Evolutionary conservation across 2,888 invertebrate genomes (phyloP).

Genomic region (Agriotes lineatus): DNA sequence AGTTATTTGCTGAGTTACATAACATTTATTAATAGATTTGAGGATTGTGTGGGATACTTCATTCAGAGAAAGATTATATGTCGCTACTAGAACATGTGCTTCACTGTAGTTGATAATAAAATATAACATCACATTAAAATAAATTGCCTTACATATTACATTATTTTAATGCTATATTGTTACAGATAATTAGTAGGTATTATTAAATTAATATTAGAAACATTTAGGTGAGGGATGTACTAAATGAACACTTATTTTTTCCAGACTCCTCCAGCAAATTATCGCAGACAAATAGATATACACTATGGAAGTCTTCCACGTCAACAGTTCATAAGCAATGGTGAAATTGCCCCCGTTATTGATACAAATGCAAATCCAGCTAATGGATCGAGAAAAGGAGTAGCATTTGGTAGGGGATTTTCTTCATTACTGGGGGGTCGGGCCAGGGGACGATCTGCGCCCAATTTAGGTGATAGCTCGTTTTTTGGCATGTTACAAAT

Average conservation of each 20-base stretch:
- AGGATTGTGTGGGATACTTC: too few species aligned
- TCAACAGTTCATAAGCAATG: slow-evolving; percentile 70
- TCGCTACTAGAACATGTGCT: too few species aligned
- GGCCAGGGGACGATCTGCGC: slow-evolving; percentile 88
- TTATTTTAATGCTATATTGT: too few species aligned
- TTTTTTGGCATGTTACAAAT: slow-evolving; percentile 49
- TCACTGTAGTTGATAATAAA: too few species aligned
- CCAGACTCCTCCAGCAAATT: slow-evolving; percentile 82
- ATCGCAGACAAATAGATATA: slow-evolving; percentile 80
- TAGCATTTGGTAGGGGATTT: slow-evolving; percentile 80
- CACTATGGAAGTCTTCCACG: slow-evolving; percentile 87
- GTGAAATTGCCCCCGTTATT: slow-evolving; percentile 56
- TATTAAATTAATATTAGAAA: too few species aligned
- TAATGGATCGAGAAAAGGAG: slow-evolving; percentile 71
- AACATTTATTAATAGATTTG: neutral
- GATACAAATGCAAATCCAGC: slow-evolving; percentile 66
- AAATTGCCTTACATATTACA: too few species aligned
- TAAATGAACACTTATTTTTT: too few species aligned
- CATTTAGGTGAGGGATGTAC: too few species aligned
- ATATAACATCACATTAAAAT: too few species aligned
- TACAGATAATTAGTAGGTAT: too few species aligned
- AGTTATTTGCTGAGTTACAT: neutral
- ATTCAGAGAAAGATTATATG: too few species aligned
- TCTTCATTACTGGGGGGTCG: slow-evolving; percentile 70
- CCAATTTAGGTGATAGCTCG: slow-evolving; percentile 84